phyloP scores from a whole-genome alignment of 2,113 vertebrate species.

The Anhinga rufa region DNA sequence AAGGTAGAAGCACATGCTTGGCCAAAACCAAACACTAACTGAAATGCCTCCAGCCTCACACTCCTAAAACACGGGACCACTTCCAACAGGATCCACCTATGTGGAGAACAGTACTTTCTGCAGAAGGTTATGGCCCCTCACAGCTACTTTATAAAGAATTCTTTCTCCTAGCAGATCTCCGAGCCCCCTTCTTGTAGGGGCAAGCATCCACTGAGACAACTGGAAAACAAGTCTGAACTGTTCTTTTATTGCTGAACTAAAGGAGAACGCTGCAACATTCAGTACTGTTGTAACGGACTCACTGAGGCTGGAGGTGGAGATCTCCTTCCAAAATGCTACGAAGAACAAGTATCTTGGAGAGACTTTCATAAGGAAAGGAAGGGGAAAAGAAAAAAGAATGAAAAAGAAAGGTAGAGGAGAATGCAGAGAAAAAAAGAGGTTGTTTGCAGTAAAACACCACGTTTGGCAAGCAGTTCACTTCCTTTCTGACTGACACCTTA shows the following conservation, averaged over 20 bases:
- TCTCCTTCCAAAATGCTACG: neutral
- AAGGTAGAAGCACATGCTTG: neutral
- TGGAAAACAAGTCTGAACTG: neutral
- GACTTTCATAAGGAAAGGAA: neutral
- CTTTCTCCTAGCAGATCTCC: neutral
- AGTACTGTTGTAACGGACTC: neutral
- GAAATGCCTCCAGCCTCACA: neutral
- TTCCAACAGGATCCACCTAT: neutral
- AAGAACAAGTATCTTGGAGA: neutral
- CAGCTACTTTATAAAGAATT: neutral
- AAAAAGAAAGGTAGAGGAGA: neutral
- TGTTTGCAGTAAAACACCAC: accelerated
- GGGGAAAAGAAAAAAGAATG: neutral
- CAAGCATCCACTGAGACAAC: neutral
- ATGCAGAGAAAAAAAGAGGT: neutral
- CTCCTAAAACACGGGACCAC: neutral
- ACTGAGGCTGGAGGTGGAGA: neutral
- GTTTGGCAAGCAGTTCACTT: neutral
- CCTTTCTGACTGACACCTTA: neutral
- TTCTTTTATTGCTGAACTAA: neutral
- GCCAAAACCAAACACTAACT: neutral
- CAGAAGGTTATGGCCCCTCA: neutral
- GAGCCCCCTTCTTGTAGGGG: neutral
- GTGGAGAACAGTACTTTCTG: neutral
- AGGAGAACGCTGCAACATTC: neutral